Evolutionary conservation across 2,113 vertebrate species (phyloP), one percentile per base, ranked within the genome.

Genomic region (Chinchilla lanigera): DNA sequence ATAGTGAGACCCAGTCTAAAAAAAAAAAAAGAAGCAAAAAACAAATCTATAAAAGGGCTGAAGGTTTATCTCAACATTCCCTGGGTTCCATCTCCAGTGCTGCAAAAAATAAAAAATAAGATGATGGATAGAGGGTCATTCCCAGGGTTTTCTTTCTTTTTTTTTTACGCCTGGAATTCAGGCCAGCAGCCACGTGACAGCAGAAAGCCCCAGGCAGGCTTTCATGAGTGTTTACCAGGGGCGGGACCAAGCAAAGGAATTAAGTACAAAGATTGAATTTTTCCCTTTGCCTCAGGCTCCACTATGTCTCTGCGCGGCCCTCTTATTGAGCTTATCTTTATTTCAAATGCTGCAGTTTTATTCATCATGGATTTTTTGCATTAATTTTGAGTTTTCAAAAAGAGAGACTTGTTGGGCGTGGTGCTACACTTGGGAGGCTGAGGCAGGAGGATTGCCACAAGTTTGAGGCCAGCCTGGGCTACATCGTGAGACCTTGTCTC

Each of bases 281-380:
- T 71, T 5, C n/a, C 94, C 56, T 69, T n/a, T 38, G 52, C 19
- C n/a, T 54, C 41, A 35, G 77, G 50, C 69, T 71, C 83, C 10
- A 8, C 5, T 28, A 44, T 38, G 35, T 60, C 50, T 87, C 0
- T 0, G n/a, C 35, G 14, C 47, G 19, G 75, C 69, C 58, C 44
- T 41, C 9, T 58, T 52, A 93, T 58, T 58, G 73, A 65, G 33
- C 54, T 24, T 6, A 6, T 67, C 60, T 95, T 87, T 35, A 71
- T 71, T 47, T 38, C 44, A 94, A 38, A 84, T 41, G 41, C 35
- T 65, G 60, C 58, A 9, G 60, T 86, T 67, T 86, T 50, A 86
- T 86, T 65, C 77, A 50, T 30, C 77, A 80, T 80, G 77, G 77
- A 80, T 20, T 80, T 80, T 63, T 63, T 33, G n/a, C 58, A 33